Evolutionary conservation across 92 coral and sea anemone species (phyloP), one percentile per base, ranked within the genome.

Genomic region (Epizoanthus scotinus): DNA sequence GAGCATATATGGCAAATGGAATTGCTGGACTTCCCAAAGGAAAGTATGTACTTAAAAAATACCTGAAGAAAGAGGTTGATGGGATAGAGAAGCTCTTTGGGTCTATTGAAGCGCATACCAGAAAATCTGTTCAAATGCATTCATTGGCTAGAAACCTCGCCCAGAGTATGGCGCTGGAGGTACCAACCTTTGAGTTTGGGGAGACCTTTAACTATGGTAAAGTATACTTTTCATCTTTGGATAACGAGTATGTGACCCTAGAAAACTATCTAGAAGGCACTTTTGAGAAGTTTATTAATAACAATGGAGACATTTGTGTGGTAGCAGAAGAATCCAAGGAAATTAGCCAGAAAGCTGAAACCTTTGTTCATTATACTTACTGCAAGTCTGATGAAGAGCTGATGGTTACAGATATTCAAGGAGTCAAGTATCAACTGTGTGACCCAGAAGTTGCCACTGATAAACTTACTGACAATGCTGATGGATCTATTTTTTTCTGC

Each of bases 91-190:
- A n/a, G 14, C 24, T n/a, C 14, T 60, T 60, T 60, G 25, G 26
- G 54, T 84, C 89, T 12, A 64, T 81, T 19, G 89, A 87, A 64
- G 70, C 69, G 58, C 94, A 85, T 74, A 88, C 90, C 24, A 84
- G 94, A 53, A 91, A 91, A 57, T 38, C 87, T n/a, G 91, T 91
- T 52, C 94, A 87, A 63, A 70, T 88, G 44, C 85, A 88, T 72
- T 83, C 92, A 55, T 82, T 91, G 69, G 92, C 88, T 17, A 34
- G 89, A 58, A 85, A 91, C 31, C 68, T 91, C 61, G 85, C 95
- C 29, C 82, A 88, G 63, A 87, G 56, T 44, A 71, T 91, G 80
- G 75, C 82, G 17, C 24, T 64, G 65, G 84, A 65, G 75, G 71
- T 34, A 34, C 85, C 79, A 1, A 29, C 21, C 49, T 77, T 78